Evolutionary conservation across 2,888 invertebrate genomes (phyloP).

Genomic region (Halictus quadricinctus): DNA sequence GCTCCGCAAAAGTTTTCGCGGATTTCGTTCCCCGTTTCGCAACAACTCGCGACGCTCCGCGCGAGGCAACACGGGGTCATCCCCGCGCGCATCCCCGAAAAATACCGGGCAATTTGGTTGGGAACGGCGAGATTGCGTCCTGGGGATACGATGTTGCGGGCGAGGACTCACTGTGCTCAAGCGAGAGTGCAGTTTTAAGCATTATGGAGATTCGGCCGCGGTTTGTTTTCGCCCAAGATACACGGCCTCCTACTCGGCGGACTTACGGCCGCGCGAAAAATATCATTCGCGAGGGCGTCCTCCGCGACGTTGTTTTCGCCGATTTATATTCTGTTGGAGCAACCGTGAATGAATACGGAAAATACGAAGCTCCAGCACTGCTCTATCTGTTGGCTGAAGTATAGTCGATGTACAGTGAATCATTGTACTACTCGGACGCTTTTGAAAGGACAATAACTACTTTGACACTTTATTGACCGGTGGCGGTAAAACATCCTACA

Average conservation of each 20-base stretch:
- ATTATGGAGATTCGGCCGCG: constrained; percentile 10
- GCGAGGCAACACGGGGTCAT: not conserved
- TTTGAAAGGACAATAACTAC: too few species aligned
- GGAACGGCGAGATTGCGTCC: constrained; percentile 26
- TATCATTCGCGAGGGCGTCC: not conserved
- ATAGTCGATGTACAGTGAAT: too few species aligned
- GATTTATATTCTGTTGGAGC: not conserved
- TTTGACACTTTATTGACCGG: too few species aligned
- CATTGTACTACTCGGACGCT: too few species aligned
- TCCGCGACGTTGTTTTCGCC: not conserved
- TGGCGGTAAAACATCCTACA: too few species aligned
- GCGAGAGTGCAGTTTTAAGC: constrained; percentile 25
- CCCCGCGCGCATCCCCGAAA: constrained; percentile 8
- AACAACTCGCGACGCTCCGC: too few species aligned
- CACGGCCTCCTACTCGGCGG: not conserved
- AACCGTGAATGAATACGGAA: not conserved
- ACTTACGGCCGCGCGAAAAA: not conserved
- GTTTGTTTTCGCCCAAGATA: constrained; percentile 12
- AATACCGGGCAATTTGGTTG: constrained; percentile 20
- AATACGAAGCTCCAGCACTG: not conserved
- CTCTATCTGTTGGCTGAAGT: not conserved
- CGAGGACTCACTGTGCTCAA: not conserved
- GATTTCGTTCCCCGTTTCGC: not conserved
- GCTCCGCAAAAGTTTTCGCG: not conserved
- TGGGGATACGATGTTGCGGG: constrained; percentile 2